Evolutionary conservation across 2,113 vertebrate species (phyloP).

Genomic region (Anas platyrhynchos): DNA sequence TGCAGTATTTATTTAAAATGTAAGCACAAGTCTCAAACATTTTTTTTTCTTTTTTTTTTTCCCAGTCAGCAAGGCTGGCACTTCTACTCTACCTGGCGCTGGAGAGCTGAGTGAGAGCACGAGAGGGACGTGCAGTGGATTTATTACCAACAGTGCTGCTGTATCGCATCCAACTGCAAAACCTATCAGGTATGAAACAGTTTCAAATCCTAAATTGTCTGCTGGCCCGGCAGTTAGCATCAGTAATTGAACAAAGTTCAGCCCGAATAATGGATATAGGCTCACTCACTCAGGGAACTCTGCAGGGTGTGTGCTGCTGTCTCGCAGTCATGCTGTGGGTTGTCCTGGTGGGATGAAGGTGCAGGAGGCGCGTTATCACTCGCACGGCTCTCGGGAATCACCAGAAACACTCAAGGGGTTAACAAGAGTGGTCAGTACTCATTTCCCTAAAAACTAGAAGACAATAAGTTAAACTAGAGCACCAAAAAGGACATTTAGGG

Average conservation of each 20-base stretch:
- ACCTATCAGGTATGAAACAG: neutral
- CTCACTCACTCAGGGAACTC: neutral
- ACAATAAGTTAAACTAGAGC: neutral
- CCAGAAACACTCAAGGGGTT: neutral
- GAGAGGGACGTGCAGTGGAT: neutral
- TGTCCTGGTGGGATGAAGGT: rapidly evolving
- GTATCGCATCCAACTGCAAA: conserved; percentile 3
- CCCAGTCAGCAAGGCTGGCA: neutral
- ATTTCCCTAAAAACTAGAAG: neutral
- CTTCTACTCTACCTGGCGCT: neutral
- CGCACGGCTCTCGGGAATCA: neutral
- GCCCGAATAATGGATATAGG: neutral
- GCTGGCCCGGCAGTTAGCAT: neutral
- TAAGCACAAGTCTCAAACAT: neutral
- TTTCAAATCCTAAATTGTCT: neutral
- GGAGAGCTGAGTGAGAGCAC: neutral
- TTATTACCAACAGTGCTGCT: neutral
- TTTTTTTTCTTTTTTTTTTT: neutral
- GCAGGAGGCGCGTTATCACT: rapidly evolving
- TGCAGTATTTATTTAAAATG: neutral
- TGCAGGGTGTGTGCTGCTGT: neutral
- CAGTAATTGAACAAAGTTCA: neutral
- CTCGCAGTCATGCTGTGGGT: rapidly evolving
- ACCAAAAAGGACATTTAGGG: neutral
- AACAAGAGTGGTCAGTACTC: neutral